Conservation (phyloP, 2,888 invertebrate genomes). For the Hartigia nigra region DNA sequence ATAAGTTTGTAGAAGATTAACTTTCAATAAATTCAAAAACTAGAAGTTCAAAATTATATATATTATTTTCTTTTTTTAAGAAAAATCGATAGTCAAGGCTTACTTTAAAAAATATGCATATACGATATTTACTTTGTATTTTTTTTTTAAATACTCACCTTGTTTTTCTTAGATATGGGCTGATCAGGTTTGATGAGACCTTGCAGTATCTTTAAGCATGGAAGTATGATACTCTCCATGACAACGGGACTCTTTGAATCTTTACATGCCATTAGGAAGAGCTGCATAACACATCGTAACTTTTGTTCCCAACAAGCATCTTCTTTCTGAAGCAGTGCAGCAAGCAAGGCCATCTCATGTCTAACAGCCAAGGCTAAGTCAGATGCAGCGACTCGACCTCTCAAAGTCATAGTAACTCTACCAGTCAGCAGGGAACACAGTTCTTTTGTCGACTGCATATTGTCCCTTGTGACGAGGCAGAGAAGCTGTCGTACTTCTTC, state of each 20-base stretch:
- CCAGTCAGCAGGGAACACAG: constrained; percentile 85
- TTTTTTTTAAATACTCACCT: constrained; percentile 50
- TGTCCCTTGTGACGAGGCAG: constrained; percentile 90
- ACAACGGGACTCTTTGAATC: constrained; percentile 86
- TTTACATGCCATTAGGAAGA: constrained; percentile 84
- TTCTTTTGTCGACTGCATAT: constrained; percentile 83
- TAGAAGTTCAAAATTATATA: not conserved
- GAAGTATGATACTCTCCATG: constrained; percentile 90
- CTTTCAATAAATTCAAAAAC: constrained; percentile 10
- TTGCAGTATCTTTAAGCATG: constrained; percentile 92
- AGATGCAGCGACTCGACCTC: constrained; percentile 80
- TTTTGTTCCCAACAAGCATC: constrained; percentile 97
- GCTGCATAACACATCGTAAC: constrained; percentile 85
- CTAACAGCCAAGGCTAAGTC: constrained; percentile 83
- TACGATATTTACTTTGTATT: not conserved
- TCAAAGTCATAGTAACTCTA: constrained; percentile 83
- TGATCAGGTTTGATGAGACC: constrained; percentile 79
- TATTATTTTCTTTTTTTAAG: not conserved
- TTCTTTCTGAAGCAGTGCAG: constrained; percentile 89
- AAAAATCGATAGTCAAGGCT: not conserved
- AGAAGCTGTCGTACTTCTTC: constrained; percentile 90
- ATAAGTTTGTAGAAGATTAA: not conserved
- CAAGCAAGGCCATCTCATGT: constrained; percentile 89
- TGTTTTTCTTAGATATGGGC: constrained; percentile 69
- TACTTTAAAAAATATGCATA: not conserved